Conservation (phyloP, 2,888 invertebrate genomes). For the Melanophora roralis region DNA sequence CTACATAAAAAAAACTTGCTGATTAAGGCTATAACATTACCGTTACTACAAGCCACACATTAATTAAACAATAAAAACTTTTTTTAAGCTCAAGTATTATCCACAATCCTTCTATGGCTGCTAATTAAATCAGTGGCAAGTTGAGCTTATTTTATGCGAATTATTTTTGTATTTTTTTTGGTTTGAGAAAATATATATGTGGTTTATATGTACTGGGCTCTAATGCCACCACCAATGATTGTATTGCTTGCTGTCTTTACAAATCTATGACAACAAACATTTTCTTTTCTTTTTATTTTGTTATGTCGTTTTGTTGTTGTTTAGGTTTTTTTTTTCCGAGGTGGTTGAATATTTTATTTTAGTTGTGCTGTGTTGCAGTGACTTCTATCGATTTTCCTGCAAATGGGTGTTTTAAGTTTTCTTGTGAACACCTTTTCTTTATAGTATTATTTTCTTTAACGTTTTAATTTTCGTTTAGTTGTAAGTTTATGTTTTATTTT, state of each 20-base stretch:
- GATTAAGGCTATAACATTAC: constrained; percentile 40
- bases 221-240: constrained; percentile 29
- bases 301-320: neutral
- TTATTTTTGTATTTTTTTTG: constrained; percentile 37
- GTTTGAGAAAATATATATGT: constrained; percentile 23
- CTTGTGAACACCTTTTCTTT: neutral
- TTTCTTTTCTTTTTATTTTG: constrained; percentile 19
- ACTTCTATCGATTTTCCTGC: constrained; percentile 55
- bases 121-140: constrained; percentile 55
- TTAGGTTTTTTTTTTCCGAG: neutral
- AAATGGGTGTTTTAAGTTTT: constrained; percentile 30
- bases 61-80: neutral
- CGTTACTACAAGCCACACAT: constrained; percentile 39
- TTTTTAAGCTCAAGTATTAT: constrained; percentile 12
- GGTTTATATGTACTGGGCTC: constrained; percentile 44
- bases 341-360: neutral
- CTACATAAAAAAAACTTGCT: too few species aligned
- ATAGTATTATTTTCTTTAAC: neutral
- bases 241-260: neutral
- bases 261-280: constrained; percentile 55
- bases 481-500: neutral
- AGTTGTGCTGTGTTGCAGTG: constrained; percentile 3
- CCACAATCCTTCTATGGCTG: constrained; percentile 41
- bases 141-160: constrained; percentile 9
- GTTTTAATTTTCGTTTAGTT: neutral